Percentiles rank a stretch among this genome's conserved stretches.
phyloP scores from a whole-genome alignment of 1,140 invertebrate genomes.

The Adoxophyes honmai region DNA sequence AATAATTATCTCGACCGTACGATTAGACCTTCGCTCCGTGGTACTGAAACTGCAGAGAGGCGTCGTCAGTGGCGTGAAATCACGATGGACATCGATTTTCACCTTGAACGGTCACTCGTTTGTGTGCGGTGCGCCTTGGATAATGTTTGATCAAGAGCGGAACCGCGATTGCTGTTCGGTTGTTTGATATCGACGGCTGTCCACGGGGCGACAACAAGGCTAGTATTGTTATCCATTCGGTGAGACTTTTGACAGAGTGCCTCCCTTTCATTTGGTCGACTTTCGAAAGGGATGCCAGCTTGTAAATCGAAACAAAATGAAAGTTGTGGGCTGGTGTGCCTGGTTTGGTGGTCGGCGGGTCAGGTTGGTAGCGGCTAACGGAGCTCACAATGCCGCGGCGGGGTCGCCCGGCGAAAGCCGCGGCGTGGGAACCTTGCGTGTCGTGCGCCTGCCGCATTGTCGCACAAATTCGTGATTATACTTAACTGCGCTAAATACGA shows the following conservation, averaged over 20 bases:
- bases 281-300: not conserved
- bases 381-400: slow-evolving; percentile 26
- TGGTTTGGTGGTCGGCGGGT: not conserved
- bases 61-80: slow-evolving; percentile 48
- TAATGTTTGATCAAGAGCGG: slow-evolving; percentile 40
- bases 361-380: slow-evolving; percentile 9
- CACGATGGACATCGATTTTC: slow-evolving; percentile 54
- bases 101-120: slow-evolving; percentile 48
- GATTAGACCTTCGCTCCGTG: slow-evolving; percentile 5
- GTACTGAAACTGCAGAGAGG: slow-evolving; percentile 1
- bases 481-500: slow-evolving; percentile 27
- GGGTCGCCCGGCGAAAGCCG: slow-evolving; percentile 27
- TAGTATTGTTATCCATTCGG: not conserved
- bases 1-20: not conserved
- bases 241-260: not conserved
- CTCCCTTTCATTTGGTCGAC: not conserved
- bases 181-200: not conserved
- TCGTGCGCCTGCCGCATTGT: slow-evolving; percentile 5
- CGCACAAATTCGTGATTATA: not conserved
- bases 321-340: not conserved
- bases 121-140: slow-evolving; percentile 32
- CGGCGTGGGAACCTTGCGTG: slow-evolving; percentile 37
- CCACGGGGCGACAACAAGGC: not conserved
- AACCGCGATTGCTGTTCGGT: slow-evolving; percentile 22
- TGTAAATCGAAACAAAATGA: not conserved